Conservation (phyloP, 2,888 invertebrate species). For the Archips xylosteana region DNA sequence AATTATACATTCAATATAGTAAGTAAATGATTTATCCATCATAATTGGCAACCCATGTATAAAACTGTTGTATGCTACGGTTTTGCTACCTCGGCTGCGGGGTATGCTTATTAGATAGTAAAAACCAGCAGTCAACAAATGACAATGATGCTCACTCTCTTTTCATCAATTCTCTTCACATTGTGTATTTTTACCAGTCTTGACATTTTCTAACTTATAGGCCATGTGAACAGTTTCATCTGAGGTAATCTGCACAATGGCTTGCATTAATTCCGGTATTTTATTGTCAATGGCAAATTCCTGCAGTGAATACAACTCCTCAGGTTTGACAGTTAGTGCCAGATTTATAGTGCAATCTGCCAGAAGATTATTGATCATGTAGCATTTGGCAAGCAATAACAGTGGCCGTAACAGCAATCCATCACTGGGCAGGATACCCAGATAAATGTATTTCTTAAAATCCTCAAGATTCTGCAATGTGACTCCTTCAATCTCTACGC, state of each 20-base stretch:
- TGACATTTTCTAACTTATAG: neutral
- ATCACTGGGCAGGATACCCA: neutral
- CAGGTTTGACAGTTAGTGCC: neutral
- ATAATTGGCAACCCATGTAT: too few relatives aligned
- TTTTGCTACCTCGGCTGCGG: too few relatives aligned
- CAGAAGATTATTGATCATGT: constrained; percentile 1
- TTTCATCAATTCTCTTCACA: too few relatives aligned
- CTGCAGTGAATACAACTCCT: neutral
- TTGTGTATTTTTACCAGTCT: neutral
- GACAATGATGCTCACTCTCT: neutral
- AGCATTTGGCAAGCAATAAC: constrained; percentile 3
- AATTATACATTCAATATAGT: too few relatives aligned
- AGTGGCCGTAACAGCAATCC: neutral
- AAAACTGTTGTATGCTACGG: too few relatives aligned
- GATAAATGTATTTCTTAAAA: neutral
- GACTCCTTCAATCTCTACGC: neutral
- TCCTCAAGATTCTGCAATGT: neutral
- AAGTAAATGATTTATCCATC: too few relatives aligned
- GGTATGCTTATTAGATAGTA: too few relatives aligned
- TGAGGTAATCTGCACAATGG: neutral
- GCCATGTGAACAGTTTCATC: neutral
- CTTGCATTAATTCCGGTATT: neutral
- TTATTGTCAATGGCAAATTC: constrained; percentile 6
- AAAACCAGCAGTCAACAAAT: too few relatives aligned
- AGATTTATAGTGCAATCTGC: neutral